Percentiles rank a stretch among this genome's conserved stretches.
phyloP scores from a whole-genome alignment of 2,888 invertebrate species.

The Lasioglossum pauxillum region DNA sequence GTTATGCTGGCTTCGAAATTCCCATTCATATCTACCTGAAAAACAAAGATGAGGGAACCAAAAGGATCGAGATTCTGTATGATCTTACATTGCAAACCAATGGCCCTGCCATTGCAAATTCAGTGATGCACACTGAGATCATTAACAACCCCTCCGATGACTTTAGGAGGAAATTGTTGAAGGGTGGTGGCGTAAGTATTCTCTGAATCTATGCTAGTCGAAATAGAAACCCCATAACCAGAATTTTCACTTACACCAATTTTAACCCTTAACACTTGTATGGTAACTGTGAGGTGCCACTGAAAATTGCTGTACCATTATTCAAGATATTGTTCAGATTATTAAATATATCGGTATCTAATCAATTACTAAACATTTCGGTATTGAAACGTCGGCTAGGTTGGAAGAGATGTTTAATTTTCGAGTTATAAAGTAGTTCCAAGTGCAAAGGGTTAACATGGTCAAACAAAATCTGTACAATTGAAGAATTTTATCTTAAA shows the following conservation, averaged over 20 bases:
- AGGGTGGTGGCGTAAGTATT: slow-evolving; percentile 91
- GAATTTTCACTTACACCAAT: not conserved
- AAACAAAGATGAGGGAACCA: slow-evolving; percentile 93
- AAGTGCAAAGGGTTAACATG: not conserved
- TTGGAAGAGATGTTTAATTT: no score
- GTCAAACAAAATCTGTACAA: not conserved
- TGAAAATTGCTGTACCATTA: no score
- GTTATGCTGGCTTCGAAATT: slow-evolving; percentile 96
- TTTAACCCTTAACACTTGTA: not conserved
- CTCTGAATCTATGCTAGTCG: not conserved
- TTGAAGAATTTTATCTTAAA: no score
- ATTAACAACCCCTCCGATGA: slow-evolving; percentile 95
- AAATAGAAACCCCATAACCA: no score
- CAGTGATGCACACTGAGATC: slow-evolving; percentile 91
- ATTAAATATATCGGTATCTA: no score
- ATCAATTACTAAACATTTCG: no score
- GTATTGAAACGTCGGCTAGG: no score
- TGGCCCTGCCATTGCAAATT: slow-evolving; percentile 89
- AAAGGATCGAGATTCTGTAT: slow-evolving; percentile 91
- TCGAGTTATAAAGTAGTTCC: no score
- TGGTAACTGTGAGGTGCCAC: no score
- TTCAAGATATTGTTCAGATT: no score
- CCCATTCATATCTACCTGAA: slow-evolving; percentile 95
- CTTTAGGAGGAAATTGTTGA: slow-evolving; percentile 93
- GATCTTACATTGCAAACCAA: slow-evolving; percentile 93